Percentiles rank a stretch among this genome's conserved stretches.
These are phyloP conservation scores for Ennomos erosarius DNA, from an alignment of 2,888 invertebrate genomes.

Conservation along the genomic window DNA sequence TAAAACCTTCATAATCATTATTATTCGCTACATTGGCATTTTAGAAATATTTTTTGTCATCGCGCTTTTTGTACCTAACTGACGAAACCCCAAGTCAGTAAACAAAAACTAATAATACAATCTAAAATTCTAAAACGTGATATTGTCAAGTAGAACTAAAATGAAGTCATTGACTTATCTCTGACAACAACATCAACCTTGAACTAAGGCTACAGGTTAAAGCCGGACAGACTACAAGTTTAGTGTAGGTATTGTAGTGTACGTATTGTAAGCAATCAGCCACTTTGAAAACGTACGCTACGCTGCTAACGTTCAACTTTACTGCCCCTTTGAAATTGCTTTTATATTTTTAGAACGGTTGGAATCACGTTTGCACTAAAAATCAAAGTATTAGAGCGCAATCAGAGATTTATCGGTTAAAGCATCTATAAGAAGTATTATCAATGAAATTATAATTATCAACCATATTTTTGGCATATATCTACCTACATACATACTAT, in stretches of 20 bases:
- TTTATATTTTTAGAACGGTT: conserved; percentile 29
- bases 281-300: conserved; percentile 24
- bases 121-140: no score
- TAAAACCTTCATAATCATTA: no score
- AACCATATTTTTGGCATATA: no score
- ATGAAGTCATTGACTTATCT: conserved; percentile 46
- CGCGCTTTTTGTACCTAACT: no score
- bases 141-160: conserved; percentile 7
- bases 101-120: no score
- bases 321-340: conserved; percentile 29
- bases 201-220: conserved; percentile 42
- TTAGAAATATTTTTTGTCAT: no score
- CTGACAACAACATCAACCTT: conserved; percentile 41
- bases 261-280: conserved; percentile 24
- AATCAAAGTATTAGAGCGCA: conserved; percentile 34
- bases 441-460: no score
- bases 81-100: no score
- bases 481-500: no score
- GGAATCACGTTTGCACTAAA: conserved; percentile 33
- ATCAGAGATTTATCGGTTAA: conserved; percentile 38
- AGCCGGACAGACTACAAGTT: conserved; percentile 11
- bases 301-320: conserved; percentile 23
- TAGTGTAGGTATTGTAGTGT: conserved; percentile 1
- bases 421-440: no score
- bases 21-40: no score